Base-by-base conservation (phyloP, 2,888 invertebrate genomes). In the Hirtodrosophila duncani region DNA sequence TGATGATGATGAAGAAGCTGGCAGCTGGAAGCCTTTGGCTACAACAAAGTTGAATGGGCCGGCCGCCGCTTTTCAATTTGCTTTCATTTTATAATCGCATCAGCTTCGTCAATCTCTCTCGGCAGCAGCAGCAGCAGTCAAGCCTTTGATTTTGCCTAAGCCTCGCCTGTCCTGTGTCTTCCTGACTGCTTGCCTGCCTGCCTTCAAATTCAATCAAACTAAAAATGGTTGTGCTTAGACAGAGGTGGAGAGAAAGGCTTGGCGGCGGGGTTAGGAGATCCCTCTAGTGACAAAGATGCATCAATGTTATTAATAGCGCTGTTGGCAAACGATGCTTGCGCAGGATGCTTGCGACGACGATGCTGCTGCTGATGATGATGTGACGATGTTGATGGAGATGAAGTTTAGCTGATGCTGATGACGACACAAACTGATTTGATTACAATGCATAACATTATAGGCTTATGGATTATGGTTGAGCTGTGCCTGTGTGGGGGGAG, bases 301-400 rank as follows among this genome's bases (percentile, higher is more conserved):
- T 75, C 71, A 61, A 74, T 70, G 79, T 79, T 75, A 75, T 81
- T 70, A 75, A 75, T 75, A 81, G 81, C 65, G 66, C 72, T 74
- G n/a, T 49, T 67, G 72, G 80, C 77, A 64, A 71, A 80, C 62
- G 62, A 62, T 67, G 78, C 63, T 63, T 46, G 39, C 63, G 67
- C 27, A 24, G 10, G 23, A 9, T 24, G 38, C 20, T 24, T 23
- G 26, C 20, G n/a, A n/a, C 36, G 23, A 9, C 34, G 29, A 3
- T n/a, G 11, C n/a, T 16, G 14, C 1, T 21, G 34, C 1, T 3
- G 33, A 11, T 20, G 18, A 24, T 6, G 24, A 24, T 9, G 24
- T n/a, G n/a, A 24, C 24, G n/a, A 9, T n/a, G 24, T 24, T 24
- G 21, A 27, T 2, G 8, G n/a, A 4, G 10, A 46, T 41, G 30